Evolutionary conservation across 2,113 vertebrate genomes (phyloP).

Genomic region (Ochotona curzoniae): DNA sequence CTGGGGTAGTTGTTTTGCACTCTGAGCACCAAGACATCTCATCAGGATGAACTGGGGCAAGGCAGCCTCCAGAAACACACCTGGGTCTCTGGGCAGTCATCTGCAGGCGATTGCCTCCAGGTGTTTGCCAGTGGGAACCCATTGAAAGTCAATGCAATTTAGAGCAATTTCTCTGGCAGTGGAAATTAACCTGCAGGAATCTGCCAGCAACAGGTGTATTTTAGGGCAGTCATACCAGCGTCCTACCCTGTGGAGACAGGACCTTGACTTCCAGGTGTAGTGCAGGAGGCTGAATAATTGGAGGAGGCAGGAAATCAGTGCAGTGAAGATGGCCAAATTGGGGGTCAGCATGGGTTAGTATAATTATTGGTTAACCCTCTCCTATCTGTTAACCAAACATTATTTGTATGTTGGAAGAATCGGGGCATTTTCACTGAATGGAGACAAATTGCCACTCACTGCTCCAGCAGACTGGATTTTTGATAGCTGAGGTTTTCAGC

Average conservation of each 20-base stretch:
- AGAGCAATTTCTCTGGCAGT: slow-evolving; percentile 79
- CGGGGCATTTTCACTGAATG: slow-evolving; percentile 16
- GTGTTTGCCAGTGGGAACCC: slow-evolving; percentile 79
- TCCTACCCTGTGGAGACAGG: slow-evolving; percentile 34
- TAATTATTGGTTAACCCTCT: slow-evolving; percentile 78
- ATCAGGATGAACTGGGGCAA: slow-evolving; percentile 69
- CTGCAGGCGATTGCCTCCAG: slow-evolving; percentile 78
- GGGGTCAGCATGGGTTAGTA: slow-evolving; percentile 15
- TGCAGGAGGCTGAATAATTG: slow-evolving; percentile 62
- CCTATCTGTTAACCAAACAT: slow-evolving; percentile 60
- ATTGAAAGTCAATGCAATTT: slow-evolving; percentile 80
- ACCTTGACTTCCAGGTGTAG: slow-evolving; percentile 65
- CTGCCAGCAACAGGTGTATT: slow-evolving; percentile 74
- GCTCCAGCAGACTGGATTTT: slow-evolving; percentile 17
- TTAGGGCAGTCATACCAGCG: slow-evolving; percentile 63
- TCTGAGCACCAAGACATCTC: slow-evolving; percentile 69
- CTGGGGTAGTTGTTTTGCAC: slow-evolving; percentile 73
- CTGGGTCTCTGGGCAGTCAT: slow-evolving; percentile 79
- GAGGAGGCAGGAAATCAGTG: slow-evolving; percentile 62
- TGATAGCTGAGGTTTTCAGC: slow-evolving; percentile 32
- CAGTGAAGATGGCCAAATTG: slow-evolving; percentile 66
- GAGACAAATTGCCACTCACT: background rate
- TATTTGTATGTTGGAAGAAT: background rate
- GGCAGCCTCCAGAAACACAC: slow-evolving; percentile 70
- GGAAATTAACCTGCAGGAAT: slow-evolving; percentile 81